Base-by-base conservation (phyloP, 1,140 invertebrate genomes). In the Trinorchestia longiramus region DNA sequence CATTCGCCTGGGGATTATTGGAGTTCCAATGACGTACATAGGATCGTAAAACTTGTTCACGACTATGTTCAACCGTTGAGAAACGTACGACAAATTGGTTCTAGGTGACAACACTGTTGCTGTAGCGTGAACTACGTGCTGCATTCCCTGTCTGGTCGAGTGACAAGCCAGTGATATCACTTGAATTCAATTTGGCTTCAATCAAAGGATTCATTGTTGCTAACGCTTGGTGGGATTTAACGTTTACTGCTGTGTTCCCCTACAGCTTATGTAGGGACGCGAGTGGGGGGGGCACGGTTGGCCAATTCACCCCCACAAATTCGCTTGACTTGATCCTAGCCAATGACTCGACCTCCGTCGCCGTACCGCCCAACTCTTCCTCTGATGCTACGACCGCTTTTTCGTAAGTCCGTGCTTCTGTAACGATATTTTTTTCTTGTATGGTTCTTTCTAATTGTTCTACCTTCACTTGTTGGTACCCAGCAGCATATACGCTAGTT, bases 271-370 rank as follows among this genome's bases (percentile, higher is more conserved):
- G 43, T 45, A 44, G 43, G 40, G 92, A 94, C 92, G 43, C 92
- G 43, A 47, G 92, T 44, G 44, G 92, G 43, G 43, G 15, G 92
- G 92, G 11, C 11, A 40, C 15, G 43, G 40, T 94, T 4, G 43
- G 44, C 92, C 43, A 44, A 94, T 40, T 94, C 43, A 4, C 43
- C 43, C 92, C 92, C 43, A 45, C 43, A 43, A 44, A 47, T 43
- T 45, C 92, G 36, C 92, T 47, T 94, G 92, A 94, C 92, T 94
- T 94, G 92, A 94, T 47, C 36, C 92, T 94, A 45, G 43, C 92
- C 44, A 94, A 94, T 94, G 92, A 94, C 92, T 43, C 43, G 44
- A 45, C 92, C 43, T 94, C 92, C 92, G 44, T 94, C 92, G 92
- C 92, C 40, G 41, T 94, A 44, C 92, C 92, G 43, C 43, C 92